These are phyloP conservation scores for Scomber japonicus DNA, from an alignment of 2,113 vertebrate species.

Conservation along the genomic window DNA sequence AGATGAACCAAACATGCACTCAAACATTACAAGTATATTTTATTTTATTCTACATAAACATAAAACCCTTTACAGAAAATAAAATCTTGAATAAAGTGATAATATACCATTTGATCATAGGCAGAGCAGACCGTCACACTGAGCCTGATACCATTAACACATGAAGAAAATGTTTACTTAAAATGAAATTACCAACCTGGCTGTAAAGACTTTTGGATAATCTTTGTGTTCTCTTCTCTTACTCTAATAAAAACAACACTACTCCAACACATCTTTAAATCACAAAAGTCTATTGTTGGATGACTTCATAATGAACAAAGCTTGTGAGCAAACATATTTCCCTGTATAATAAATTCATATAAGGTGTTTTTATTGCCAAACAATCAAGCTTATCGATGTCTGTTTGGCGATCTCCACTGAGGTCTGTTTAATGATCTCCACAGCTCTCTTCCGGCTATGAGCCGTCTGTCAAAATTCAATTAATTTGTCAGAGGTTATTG, in stretches of 20 bases:
- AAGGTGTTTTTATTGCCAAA: slow-evolving; percentile 48
- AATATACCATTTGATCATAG: no score
- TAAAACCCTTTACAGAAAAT: no score
- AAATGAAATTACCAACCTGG: background rate
- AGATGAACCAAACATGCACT: no score
- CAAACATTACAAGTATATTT: no score
- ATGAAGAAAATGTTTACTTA: no score
- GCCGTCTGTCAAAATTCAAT: slow-evolving; percentile 80
- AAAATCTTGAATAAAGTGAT: no score
- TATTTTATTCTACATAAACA: no score
- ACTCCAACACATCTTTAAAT: background rate
- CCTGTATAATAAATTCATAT: slow-evolving; percentile 33
- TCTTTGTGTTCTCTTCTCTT: background rate
- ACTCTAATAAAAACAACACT: background rate
- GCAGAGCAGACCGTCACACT: no score
- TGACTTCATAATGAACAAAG: slow-evolving; percentile 7
- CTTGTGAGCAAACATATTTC: slow-evolving; percentile 45
- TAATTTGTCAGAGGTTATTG: slow-evolving; percentile 80
- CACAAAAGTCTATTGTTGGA: slow-evolving; percentile 5
- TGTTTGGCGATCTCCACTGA: slow-evolving; percentile 43
- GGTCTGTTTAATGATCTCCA: slow-evolving; percentile 49
- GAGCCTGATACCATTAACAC: no score
- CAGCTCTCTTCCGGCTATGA: slow-evolving; percentile 35
- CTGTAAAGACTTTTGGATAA: background rate
- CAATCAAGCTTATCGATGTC: slow-evolving; percentile 49